Base-by-base conservation (phyloP, 2,113 vertebrate genomes). In the Myotis lucifugus region DNA sequence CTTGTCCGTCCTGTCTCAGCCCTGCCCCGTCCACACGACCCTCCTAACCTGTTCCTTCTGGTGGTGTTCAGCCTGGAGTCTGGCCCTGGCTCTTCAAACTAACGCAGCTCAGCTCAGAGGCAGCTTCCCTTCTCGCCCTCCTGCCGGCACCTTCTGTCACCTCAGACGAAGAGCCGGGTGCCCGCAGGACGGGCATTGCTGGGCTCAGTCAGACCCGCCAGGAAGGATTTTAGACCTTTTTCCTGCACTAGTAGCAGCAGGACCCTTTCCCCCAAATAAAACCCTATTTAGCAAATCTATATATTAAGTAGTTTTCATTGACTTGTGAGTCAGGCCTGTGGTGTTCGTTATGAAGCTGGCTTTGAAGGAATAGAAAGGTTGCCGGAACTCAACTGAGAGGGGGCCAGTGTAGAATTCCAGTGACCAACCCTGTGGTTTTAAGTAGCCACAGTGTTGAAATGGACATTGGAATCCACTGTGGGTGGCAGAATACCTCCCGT, bases 291-390 rank as follows among this genome's bases (percentile, higher is more conserved):
- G 29, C 13, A 14, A 1, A 8, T 40, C 2, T 2, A 13, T 2
- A 1, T 27, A 1, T 17, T 23, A 3, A 23, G 50, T 21, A 0
- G 34, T 13, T n/a, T 56, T 10, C 14, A 1, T 2, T 32, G 11
- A 21, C 9, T 25, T 3, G 23, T 8, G 17, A 82, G 25, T 37
- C 12, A 0, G 1, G 15, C 25, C 1, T 3, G 0, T 3, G 6
- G 25, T 13, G 3, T 46, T 42, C 13, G 2, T 15, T 29, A 0
- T 1, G 32, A 29, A 32, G 23, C 27, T 17, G 34, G 40, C 42
- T 5, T 12, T 12, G 17, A 23, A 4, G 18, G 12, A 42, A 12
- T 3, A 12, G 17, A 7, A n/a, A 3, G 12, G 25, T 1, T 19
- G 56, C 56, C 29, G 25, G 37, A 6, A 56, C 27, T 11, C 37